Conservation (phyloP, 2,888 invertebrate genomes). For the Callimorpha dominula region DNA sequence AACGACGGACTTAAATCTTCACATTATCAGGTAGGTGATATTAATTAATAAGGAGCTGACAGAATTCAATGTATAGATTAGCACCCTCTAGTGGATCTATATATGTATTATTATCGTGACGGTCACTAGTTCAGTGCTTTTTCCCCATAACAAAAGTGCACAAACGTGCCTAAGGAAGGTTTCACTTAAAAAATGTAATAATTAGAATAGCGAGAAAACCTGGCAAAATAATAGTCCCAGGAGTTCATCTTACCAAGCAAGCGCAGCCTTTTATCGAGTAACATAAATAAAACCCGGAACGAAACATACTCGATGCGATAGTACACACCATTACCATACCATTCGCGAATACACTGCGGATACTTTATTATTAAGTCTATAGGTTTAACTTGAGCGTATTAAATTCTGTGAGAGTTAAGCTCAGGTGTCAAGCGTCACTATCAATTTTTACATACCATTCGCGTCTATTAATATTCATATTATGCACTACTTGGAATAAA, state of each 20-base stretch:
- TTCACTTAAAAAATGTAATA: too few relatives aligned
- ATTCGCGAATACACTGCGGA: background rate
- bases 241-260: background rate
- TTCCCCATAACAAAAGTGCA: too few relatives aligned
- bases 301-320: background rate
- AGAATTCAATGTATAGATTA: too few relatives aligned
- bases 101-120: too few relatives aligned
- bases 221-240: background rate
- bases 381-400: background rate
- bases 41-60: too few relatives aligned
- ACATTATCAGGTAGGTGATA: too few relatives aligned
- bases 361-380: background rate
- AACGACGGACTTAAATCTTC: too few relatives aligned
- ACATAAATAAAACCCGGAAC: background rate
- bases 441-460: background rate
- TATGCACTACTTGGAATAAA: slow-evolving; percentile 11
- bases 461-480: slow-evolving; percentile 21
- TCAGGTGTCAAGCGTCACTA: background rate
- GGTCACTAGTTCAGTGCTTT: too few relatives aligned
- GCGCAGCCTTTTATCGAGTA: background rate
- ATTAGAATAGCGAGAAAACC: background rate
- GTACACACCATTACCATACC: background rate
- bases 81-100: too few relatives aligned
- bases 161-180: too few relatives aligned
- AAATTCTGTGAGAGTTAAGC: background rate